Conservation (phyloP, 2,888 invertebrate species). For the Drosophila austrosaltans region DNA sequence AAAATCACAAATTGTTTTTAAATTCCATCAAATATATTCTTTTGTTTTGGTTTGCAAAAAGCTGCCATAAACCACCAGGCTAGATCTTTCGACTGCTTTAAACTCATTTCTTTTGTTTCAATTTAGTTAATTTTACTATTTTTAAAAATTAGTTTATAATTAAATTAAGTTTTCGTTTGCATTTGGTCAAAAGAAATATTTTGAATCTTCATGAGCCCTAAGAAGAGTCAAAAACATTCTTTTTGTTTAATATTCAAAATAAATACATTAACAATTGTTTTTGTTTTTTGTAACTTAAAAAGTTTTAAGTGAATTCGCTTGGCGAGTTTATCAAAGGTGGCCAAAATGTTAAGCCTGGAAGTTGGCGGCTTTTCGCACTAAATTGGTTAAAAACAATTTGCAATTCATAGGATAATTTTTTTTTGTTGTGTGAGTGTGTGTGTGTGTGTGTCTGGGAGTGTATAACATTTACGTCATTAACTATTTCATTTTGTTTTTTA, state of each 20-base stretch:
- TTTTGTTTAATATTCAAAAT: slow-evolving; percentile 48
- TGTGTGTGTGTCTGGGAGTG: slow-evolving; percentile 12
- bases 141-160: background rate
- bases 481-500: slow-evolving; percentile 39
- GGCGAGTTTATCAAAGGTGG: slow-evolving; percentile 20
- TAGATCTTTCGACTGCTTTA: background rate
- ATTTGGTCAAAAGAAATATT: slow-evolving; percentile 65
- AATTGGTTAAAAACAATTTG: slow-evolving; percentile 62
- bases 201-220: slow-evolving; percentile 82
- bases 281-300: slow-evolving; percentile 1
- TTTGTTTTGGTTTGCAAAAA: slow-evolving; percentile 13
- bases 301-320: slow-evolving; percentile 34
- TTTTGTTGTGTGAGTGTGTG: slow-evolving; percentile 12
- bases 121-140: background rate
- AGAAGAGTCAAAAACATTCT: slow-evolving; percentile 78
- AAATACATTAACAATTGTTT: background rate
- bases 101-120: slow-evolving; percentile 2
- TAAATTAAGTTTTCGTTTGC: background rate
- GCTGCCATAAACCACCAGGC: background rate
- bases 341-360: slow-evolving; percentile 35
- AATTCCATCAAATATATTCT: slow-evolving; percentile 22
- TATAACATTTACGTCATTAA: slow-evolving; percentile 27
- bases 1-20: slow-evolving; percentile 66
- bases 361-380: slow-evolving; percentile 30
- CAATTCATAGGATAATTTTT: slow-evolving; percentile 42